phyloP scores from a whole-genome alignment of 1,140 invertebrate species.

The Dinoponera quadriceps region DNA sequence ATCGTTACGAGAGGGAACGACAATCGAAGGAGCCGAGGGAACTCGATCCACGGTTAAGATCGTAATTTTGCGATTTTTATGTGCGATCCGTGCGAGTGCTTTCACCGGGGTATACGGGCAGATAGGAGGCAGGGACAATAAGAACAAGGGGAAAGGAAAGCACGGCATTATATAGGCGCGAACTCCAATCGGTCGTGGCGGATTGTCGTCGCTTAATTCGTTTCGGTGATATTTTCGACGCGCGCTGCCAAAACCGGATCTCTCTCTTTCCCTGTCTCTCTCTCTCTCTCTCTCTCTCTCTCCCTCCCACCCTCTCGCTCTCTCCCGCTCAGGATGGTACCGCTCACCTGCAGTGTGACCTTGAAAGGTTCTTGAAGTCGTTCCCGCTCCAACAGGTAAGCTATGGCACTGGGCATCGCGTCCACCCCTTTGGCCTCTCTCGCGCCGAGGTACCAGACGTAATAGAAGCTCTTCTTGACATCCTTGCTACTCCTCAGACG shows the following conservation, averaged over 20 bases:
- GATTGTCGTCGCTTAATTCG: slow-evolving; percentile 36
- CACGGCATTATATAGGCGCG: background rate
- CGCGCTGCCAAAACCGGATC: slow-evolving; percentile 67
- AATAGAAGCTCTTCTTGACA: slow-evolving; percentile 98
- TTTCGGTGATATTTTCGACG: slow-evolving; percentile 66
- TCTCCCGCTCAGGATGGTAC: slow-evolving; percentile 63
- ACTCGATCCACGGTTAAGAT: slow-evolving; percentile 62
- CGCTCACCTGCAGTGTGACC: slow-evolving; percentile 90
- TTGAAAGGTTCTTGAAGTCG: slow-evolving; percentile 95
- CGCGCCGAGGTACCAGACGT: slow-evolving; percentile 99
- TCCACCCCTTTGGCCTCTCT: slow-evolving; percentile 94
- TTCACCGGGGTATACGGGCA: slow-evolving; percentile 62
- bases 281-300: too few species aligned
- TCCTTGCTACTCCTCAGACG: slow-evolving; percentile 91
- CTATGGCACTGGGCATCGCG: slow-evolving; percentile 92
- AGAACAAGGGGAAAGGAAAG: background rate
- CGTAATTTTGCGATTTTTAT: slow-evolving; percentile 69
- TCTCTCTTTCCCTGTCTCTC: too few species aligned
- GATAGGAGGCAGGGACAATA: background rate
- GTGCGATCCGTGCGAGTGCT: slow-evolving; percentile 53
- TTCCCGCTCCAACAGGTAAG: slow-evolving; percentile 93
- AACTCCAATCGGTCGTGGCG: background rate
- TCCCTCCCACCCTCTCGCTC: too few species aligned
- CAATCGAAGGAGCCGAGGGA: background rate
- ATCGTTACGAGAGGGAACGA: slow-evolving; percentile 8